These are phyloP conservation scores for Lobophora halterata DNA, from an alignment of 2,888 invertebrate genomes.

Conservation along the genomic window DNA sequence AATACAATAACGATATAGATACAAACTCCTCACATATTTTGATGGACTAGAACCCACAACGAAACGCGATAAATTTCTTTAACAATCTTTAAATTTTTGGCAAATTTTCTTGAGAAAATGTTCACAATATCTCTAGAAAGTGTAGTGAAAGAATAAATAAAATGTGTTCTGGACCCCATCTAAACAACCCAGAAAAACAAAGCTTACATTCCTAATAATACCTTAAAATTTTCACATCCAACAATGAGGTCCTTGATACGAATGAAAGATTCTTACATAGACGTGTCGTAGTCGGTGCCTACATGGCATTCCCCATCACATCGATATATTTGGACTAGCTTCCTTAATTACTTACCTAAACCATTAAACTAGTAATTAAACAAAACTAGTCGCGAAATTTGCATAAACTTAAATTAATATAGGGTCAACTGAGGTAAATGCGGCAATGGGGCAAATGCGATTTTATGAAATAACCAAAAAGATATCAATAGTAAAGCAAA, in stretches of 20 bases:
- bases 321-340: constrained; percentile 78
- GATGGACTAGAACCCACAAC: constrained; percentile 79
- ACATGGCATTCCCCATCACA: constrained; percentile 76
- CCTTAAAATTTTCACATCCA: constrained; percentile 38
- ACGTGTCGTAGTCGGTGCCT: constrained; percentile 57
- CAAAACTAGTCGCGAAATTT: constrained; percentile 73
- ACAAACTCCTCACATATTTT: constrained; percentile 63
- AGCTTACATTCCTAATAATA: constrained; percentile 35
- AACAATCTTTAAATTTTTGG: constrained; percentile 57
- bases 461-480: too few species aligned
- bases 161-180: constrained; percentile 33
- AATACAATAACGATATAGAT: constrained; percentile 57
- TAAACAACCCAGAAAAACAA: constrained; percentile 17
- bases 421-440: too few species aligned
- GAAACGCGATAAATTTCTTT: constrained; percentile 53
- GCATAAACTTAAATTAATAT: constrained; percentile 46
- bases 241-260: constrained; percentile 34
- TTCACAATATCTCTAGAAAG: constrained; percentile 33
- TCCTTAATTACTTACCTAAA: constrained; percentile 73
- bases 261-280: constrained; percentile 36
- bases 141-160: constrained; percentile 33
- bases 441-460: too few species aligned
- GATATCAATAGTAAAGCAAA: too few species aligned
- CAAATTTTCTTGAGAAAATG: constrained; percentile 42
- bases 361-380: constrained; percentile 72